Base-by-base conservation (phyloP, 2,113 vertebrate genomes). In the Tachysurus fulvidraco region DNA sequence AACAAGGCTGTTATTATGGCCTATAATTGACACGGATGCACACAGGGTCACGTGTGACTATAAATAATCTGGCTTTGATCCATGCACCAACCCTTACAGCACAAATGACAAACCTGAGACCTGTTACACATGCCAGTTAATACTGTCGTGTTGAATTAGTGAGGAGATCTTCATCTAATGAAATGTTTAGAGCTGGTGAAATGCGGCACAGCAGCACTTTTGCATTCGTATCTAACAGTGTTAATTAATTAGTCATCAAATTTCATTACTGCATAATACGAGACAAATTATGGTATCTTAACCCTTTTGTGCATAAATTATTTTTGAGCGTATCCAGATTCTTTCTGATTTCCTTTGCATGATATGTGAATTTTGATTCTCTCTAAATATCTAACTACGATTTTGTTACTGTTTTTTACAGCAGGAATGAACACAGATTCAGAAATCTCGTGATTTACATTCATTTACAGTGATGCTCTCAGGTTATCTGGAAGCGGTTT, bases 61-160 rank as follows among this genome's bases (percentile, higher is more conserved):
- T 54, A 41, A 65, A 86, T 62, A 82, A 82, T 71, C 52, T 81
- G 76, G 46, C 84, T 85, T 59, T 46, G 65, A 55, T 46, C 30
- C 85, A 86, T 4, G 60, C 64, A 13, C 60, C 57, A 25, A 78
- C 21, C 36, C 85, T 28, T 41, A 50, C 4, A 44, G 44, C 71
- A 28, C 67, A 64, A 59, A 62, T 25, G 65, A 62, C 55, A 71
- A 59, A 82, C 65, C 77, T 13, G 77, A 86, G 85, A 86, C 79
- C 65, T 41, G 54, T 59, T 74, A 71, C 78, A 86, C 74, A 69
- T 50, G 16, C 19, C 64, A n/a, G 55, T 59, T 81, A 86, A 13
- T 13, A 46, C 77, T 55, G 85, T 30, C 85, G n/a, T 16, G 67
- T 41, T 21, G 50, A 21, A 86, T 86, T 86, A 86, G 30, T 12